A percentile compares a stretch with the other conserved stretches of the same genome.
Conservation (phyloP, 2,113 vertebrate species). For the Bos indicus region DNA sequence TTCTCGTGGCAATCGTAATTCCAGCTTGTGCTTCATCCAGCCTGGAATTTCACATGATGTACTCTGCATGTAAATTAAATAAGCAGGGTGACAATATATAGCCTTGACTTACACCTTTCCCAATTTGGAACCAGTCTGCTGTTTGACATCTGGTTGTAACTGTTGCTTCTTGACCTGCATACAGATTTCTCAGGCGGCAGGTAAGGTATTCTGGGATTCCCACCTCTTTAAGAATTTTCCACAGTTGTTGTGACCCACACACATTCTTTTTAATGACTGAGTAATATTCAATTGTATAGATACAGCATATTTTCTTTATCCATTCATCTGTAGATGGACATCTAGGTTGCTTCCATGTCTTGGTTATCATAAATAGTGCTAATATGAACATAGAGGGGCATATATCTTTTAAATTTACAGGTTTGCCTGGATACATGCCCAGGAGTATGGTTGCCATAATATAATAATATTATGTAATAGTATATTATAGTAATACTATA, state of each 20-base stretch:
- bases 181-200: background rate
- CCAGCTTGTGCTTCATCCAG: background rate
- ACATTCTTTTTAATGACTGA: background rate
- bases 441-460: background rate
- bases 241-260: background rate
- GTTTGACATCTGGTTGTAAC: background rate
- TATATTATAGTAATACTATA: background rate
- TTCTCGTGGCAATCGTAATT: background rate
- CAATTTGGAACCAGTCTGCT: background rate
- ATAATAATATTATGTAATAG: background rate
- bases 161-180: background rate
- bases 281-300: background rate
- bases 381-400: background rate
- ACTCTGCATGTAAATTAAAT: background rate
- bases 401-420: background rate
- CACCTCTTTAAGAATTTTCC: background rate
- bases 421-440: background rate
- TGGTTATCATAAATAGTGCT: background rate
- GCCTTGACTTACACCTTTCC: background rate
- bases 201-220: background rate
- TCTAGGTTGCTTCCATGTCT: background rate
- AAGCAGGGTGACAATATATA: background rate
- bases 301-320: background rate
- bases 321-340: background rate
- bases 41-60: background rate